Conservation (phyloP, 1,140 invertebrate genomes). For the Colletes latitarsis region DNA sequence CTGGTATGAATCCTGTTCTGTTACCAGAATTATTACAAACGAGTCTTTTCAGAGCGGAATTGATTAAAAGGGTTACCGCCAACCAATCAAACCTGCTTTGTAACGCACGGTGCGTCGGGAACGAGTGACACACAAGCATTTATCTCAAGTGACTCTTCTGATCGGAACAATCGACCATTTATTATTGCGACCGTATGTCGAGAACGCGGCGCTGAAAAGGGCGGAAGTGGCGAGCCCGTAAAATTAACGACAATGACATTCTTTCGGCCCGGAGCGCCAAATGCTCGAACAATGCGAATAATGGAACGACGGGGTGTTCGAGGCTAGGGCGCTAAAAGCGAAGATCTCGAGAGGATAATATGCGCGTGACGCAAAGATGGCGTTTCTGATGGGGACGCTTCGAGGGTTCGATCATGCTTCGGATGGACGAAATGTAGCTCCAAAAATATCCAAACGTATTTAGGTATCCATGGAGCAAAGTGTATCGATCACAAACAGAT, state of each 20-base stretch:
- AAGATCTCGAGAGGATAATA: conserved; percentile 48
- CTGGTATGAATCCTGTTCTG: too few relatives aligned
- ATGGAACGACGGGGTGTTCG: conserved; percentile 35
- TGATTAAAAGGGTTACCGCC: background rate
- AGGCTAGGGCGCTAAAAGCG: conserved; percentile 13
- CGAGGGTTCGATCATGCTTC: conserved; percentile 33
- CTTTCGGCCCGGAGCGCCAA: conserved; percentile 43
- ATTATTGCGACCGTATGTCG: conserved; percentile 32
- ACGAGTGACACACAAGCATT: background rate
- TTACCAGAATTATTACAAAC: background rate
- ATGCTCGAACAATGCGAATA: conserved; percentile 60
- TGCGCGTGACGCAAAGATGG: conserved; percentile 23
- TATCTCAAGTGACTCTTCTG: background rate
- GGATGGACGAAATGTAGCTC: too few relatives aligned
- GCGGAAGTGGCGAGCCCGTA: conserved; percentile 31
- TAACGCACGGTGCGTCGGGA: background rate
- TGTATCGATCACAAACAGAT: too few relatives aligned
- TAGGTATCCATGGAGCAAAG: too few relatives aligned
- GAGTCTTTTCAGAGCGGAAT: background rate
- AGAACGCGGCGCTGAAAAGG: conserved; percentile 10
- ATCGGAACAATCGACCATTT: conserved; percentile 29
- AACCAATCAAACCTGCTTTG: background rate
- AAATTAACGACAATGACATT: conserved; percentile 55
- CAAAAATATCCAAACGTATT: too few relatives aligned
- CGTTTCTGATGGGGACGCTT: conserved; percentile 31